A percentile compares a stretch with the other conserved stretches of the same genome.
Conservation (phyloP, 2,888 invertebrate species). For the Agrilus cyanescens region DNA sequence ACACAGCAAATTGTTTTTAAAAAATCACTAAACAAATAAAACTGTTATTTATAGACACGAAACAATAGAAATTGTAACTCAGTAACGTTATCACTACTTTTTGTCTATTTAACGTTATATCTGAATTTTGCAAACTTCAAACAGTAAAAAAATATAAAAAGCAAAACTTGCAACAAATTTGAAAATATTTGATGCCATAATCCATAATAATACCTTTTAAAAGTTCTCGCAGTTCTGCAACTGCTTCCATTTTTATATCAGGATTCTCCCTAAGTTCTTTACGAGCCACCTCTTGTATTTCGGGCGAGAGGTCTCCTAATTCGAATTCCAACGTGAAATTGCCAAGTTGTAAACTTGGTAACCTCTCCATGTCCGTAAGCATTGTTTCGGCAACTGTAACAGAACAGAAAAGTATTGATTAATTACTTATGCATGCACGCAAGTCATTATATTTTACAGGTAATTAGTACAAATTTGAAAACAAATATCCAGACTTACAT, state of each 20-base stretch:
- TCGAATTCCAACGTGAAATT: conserved; percentile 55
- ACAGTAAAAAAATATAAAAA: background rate
- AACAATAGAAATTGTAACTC: background rate
- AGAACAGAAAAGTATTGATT: too few relatives aligned
- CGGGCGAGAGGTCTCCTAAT: conserved; percentile 49
- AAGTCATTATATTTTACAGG: too few relatives aligned
- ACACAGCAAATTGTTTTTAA: too few relatives aligned
- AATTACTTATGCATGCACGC: too few relatives aligned
- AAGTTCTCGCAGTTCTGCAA: conserved; percentile 45
- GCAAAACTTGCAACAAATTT: too few relatives aligned
- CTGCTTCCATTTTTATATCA: conserved; percentile 45
- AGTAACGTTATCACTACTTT: too few relatives aligned
- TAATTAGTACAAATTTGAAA: too few relatives aligned
- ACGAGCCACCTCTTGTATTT: conserved; percentile 53
- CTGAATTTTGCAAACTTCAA: background rate
- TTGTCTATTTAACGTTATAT: background rate
- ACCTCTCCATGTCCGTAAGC: conserved; percentile 56
- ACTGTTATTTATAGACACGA: background rate
- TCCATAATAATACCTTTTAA: conserved; percentile 42
- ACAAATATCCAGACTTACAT: too few relatives aligned
- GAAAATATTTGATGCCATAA: too few relatives aligned
- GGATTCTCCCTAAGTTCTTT: conserved; percentile 56
- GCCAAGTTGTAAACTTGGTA: conserved; percentile 58
- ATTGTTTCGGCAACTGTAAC: conserved; percentile 55
- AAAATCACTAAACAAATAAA: background rate